Conservation (phyloP, 2,113 vertebrate genomes). For the Neogale vison region DNA sequence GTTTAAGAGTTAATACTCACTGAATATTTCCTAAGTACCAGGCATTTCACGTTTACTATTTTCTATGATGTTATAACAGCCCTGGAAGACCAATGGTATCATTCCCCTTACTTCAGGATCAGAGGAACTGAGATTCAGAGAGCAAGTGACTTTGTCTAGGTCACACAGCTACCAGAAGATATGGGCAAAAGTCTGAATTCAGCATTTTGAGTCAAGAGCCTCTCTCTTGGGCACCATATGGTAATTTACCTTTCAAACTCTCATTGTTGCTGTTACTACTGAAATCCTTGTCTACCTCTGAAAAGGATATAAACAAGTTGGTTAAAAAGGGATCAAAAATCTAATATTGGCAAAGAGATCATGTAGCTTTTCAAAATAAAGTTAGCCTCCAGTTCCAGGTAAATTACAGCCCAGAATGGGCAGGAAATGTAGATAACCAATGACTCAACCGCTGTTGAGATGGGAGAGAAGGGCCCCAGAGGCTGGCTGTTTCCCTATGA, state of each 20-base stretch:
- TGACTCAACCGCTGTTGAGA: not conserved
- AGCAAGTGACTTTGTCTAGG: not conserved
- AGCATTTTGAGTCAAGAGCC: not conserved
- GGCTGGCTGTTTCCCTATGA: not conserved
- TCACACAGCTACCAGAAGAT: not conserved
- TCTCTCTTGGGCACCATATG: not conserved
- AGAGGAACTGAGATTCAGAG: not conserved
- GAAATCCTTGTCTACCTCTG: not conserved
- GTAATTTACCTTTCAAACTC: not conserved
- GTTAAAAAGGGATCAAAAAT: not conserved
- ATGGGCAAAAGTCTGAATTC: fast-evolving
- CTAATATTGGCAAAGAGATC: not conserved
- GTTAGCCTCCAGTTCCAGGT: not conserved
- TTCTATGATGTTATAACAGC: not conserved
- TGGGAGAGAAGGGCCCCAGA: not conserved
- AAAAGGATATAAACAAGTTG: not conserved
- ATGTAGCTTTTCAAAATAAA: not conserved
- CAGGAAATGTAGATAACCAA: not conserved
- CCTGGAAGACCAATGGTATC: not conserved
- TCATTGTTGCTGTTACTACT: not conserved
- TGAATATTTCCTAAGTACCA: not conserved
- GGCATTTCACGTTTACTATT: not conserved
- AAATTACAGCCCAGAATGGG: not conserved
- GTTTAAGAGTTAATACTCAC: not conserved
- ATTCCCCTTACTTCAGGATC: not conserved